Conservation (phyloP, 1,140 invertebrate species). For the Drosophila neocordata region DNA sequence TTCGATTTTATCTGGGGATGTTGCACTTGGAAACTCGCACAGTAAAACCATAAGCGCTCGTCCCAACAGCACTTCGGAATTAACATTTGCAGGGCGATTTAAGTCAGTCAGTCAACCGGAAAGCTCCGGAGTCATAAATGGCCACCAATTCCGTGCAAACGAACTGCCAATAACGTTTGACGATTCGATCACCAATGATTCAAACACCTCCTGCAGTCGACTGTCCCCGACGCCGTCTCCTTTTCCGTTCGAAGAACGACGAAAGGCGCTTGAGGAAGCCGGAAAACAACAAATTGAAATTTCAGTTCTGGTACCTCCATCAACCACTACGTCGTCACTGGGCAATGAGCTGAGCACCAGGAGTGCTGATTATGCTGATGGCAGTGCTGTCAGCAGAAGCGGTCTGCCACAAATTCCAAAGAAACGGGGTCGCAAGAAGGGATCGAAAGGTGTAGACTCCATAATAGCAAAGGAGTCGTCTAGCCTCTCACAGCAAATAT, state of each 20-base stretch:
- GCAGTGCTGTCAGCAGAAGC: neutral
- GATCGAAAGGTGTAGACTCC: slow-evolving; percentile 85
- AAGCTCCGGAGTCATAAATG: slow-evolving; percentile 12
- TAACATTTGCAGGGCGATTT: slow-evolving; percentile 77
- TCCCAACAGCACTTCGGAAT: slow-evolving; percentile 44
- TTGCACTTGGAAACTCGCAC: slow-evolving; percentile 35
- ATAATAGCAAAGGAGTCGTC: slow-evolving; percentile 71
- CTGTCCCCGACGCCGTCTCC: slow-evolving; percentile 38
- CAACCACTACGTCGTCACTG: slow-evolving; percentile 3
- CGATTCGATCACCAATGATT: slow-evolving; percentile 47
- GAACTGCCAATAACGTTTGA: slow-evolving; percentile 34
- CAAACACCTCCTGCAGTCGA: slow-evolving; percentile 62
- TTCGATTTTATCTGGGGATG: slow-evolving; percentile 68
- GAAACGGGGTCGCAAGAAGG: slow-evolving; percentile 88
- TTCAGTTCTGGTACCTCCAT: slow-evolving; percentile 1
- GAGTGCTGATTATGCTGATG: slow-evolving; percentile 7
- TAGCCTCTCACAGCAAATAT: slow-evolving; percentile 70
- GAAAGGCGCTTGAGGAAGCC: slow-evolving; percentile 33
- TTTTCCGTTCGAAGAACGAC: slow-evolving; percentile 33
- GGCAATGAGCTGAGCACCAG: neutral
- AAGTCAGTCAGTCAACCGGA: slow-evolving; percentile 40
- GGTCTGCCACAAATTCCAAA: slow-evolving; percentile 65
- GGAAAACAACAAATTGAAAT: slow-evolving; percentile 22
- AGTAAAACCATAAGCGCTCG: slow-evolving; percentile 14
- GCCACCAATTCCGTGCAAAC: slow-evolving; percentile 22